phyloP scores from a whole-genome alignment of 2,888 invertebrate species.

The Cheilosia urbana region DNA sequence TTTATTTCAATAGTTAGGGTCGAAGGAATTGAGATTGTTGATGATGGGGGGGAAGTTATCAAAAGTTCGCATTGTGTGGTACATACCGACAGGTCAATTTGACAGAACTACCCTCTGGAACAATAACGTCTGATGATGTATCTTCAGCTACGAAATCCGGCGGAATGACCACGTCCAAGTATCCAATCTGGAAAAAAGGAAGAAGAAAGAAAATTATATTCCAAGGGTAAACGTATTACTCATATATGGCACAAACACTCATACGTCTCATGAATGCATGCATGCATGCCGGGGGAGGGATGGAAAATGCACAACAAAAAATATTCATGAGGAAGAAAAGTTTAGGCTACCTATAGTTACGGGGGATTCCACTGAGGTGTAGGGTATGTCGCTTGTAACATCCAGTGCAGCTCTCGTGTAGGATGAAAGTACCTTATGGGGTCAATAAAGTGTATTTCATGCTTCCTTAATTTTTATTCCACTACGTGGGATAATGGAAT shows the following conservation, averaged over 20 bases:
- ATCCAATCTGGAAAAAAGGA: constrained; percentile 88
- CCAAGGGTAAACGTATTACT: constrained; percentile 39
- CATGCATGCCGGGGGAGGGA: constrained; percentile 40
- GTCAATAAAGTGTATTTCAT: constrained; percentile 83
- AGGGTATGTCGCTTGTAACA: neutral
- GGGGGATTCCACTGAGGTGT: constrained; percentile 2
- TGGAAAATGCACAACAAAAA: constrained; percentile 9
- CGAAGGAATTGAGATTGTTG: constrained; percentile 29
- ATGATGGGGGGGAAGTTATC: neutral
- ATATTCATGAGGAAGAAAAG: neutral
- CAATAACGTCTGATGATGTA: constrained; percentile 95
- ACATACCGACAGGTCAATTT: constrained; percentile 86
- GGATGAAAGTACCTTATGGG: constrained; percentile 59
- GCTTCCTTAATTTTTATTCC: constrained; percentile 84
- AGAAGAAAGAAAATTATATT: constrained; percentile 18
- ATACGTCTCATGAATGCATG: constrained; percentile 60
- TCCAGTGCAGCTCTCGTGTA: neutral
- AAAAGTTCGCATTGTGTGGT: neutral
- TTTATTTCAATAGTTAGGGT: constrained; percentile 1
- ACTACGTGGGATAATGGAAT: constrained; percentile 76
- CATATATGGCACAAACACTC: constrained; percentile 41
- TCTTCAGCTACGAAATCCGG: constrained; percentile 95
- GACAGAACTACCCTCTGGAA: constrained; percentile 91
- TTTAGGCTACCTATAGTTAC: constrained; percentile 26
- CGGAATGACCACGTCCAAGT: constrained; percentile 93